Conservation (phyloP, 1,140 invertebrate genomes). For the Tribolium madens region DNA sequence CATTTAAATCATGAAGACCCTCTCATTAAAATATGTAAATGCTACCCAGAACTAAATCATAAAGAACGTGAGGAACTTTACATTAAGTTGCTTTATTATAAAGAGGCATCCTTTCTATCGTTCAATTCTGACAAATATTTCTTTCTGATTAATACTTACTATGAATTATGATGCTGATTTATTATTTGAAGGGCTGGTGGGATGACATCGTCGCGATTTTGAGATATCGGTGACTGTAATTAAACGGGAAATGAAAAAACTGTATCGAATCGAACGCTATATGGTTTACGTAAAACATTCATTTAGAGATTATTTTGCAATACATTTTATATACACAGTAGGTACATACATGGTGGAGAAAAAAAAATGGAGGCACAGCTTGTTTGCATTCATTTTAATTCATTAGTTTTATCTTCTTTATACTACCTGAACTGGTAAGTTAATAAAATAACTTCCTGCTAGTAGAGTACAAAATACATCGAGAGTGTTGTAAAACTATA, state of each 20-base stretch:
- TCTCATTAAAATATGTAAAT: slow-evolving; percentile 58
- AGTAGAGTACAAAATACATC: too few species aligned
- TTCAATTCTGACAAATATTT: slow-evolving; percentile 2
- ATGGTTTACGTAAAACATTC: slow-evolving; percentile 3
- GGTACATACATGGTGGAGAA: too few species aligned
- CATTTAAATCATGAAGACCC: slow-evolving; percentile 50
- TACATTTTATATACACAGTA: too few species aligned
- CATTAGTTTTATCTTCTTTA: too few species aligned
- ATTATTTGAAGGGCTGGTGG: neutral
- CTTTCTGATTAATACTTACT: slow-evolving; percentile 12
- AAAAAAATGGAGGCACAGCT: too few species aligned
- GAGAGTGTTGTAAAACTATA: too few species aligned
- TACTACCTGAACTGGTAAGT: too few species aligned
- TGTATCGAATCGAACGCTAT: neutral
- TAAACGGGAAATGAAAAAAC: slow-evolving; percentile 9
- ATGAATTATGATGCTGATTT: neutral
- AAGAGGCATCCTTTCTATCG: slow-evolving; percentile 23
- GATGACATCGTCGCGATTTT: neutral
- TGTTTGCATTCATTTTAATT: too few species aligned
- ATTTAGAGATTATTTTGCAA: neutral
- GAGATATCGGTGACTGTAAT: slow-evolving; percentile 9
- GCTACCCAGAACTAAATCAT: slow-evolving; percentile 55
- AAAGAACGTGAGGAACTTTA: slow-evolving; percentile 53
- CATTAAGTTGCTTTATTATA: slow-evolving; percentile 49
- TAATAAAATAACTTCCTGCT: too few species aligned